These are phyloP conservation scores for Zaprionus gabonicus DNA, from an alignment of 1,140 invertebrate species.

Conservation along the genomic window DNA sequence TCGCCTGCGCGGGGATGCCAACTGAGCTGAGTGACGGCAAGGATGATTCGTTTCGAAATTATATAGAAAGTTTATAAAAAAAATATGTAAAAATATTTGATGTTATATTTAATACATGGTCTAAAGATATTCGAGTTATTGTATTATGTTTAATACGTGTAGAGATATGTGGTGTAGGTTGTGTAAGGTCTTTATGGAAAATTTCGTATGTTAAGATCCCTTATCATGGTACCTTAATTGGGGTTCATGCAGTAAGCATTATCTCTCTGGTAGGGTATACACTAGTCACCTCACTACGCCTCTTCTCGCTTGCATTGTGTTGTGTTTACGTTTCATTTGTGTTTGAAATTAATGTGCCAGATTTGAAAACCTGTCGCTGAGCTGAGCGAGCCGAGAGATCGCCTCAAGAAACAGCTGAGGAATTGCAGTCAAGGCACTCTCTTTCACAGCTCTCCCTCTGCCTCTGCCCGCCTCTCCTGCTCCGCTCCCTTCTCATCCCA, in stretches of 20 bases:
- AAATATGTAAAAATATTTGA: too few species aligned
- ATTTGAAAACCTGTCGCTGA: slow-evolving; percentile 68
- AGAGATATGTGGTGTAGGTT: too few species aligned
- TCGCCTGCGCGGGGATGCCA: not conserved
- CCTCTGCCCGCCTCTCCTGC: not conserved
- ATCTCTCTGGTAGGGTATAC: slow-evolving; percentile 35
- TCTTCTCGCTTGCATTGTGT: slow-evolving; percentile 48
- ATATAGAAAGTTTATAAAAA: too few species aligned
- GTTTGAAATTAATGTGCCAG: slow-evolving; percentile 55
- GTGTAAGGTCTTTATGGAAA: too few species aligned
- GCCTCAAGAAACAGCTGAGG: slow-evolving; percentile 60
- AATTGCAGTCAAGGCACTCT: slow-evolving; percentile 56
- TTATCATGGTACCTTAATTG: too few species aligned
- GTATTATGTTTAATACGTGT: too few species aligned
- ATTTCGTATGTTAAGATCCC: too few species aligned
- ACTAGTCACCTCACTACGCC: not conserved
- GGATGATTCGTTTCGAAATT: too few species aligned
- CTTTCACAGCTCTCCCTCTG: slow-evolving; percentile 14
- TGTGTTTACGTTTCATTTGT: slow-evolving; percentile 75
- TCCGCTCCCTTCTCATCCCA: slow-evolving; percentile 5
- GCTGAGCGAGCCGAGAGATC: slow-evolving; percentile 56
- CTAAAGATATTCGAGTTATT: too few species aligned
- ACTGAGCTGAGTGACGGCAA: too few species aligned
- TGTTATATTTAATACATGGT: too few species aligned
- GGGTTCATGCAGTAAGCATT: too few species aligned